Percentiles rank a stretch among this genome's conserved stretches.
Conservation (phyloP, 2,888 invertebrate species). For the Caenorhabditis parvicauda region DNA sequence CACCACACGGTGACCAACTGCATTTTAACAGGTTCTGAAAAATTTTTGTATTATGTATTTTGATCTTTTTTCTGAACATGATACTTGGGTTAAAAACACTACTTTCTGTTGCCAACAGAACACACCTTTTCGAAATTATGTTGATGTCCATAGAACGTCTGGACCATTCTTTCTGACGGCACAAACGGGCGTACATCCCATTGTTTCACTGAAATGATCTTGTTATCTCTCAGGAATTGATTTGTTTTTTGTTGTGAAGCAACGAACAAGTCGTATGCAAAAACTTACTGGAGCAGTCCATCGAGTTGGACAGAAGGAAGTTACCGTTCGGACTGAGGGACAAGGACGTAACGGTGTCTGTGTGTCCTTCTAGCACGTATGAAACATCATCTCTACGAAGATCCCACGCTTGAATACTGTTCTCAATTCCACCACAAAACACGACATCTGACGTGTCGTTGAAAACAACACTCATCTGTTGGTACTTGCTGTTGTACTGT, state of each 20-base stretch:
- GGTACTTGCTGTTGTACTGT: slow-evolving; percentile 66
- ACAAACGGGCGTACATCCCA: slow-evolving; percentile 97
- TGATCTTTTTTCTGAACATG: background rate
- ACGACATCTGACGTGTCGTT: slow-evolving; percentile 93
- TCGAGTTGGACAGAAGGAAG: slow-evolving; percentile 88
- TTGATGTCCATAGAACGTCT: slow-evolving; percentile 83
- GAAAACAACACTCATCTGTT: slow-evolving; percentile 81
- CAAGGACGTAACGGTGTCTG: slow-evolving; percentile 88
- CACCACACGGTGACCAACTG: slow-evolving; percentile 89
- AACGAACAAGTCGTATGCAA: background rate
- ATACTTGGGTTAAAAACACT: too few species aligned
- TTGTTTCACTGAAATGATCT: slow-evolving; percentile 72
- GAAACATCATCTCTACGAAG: slow-evolving; percentile 79
- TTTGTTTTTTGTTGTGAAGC: too few species aligned
- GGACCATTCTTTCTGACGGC: slow-evolving; percentile 86
- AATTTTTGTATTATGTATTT: background rate
- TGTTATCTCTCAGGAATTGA: background rate
- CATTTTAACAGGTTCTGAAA: slow-evolving; percentile 81
- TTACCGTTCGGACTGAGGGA: slow-evolving; percentile 74
- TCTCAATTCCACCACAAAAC: slow-evolving; percentile 91
- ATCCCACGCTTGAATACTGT: slow-evolving; percentile 83
- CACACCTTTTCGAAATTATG: slow-evolving; percentile 91
- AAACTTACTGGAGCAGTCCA: slow-evolving; percentile 85
- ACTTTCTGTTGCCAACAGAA: too few species aligned
- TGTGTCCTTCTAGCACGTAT: slow-evolving; percentile 85